Base-by-base conservation (phyloP, 92 coral and sea anemone species). In the Metridium senile region DNA sequence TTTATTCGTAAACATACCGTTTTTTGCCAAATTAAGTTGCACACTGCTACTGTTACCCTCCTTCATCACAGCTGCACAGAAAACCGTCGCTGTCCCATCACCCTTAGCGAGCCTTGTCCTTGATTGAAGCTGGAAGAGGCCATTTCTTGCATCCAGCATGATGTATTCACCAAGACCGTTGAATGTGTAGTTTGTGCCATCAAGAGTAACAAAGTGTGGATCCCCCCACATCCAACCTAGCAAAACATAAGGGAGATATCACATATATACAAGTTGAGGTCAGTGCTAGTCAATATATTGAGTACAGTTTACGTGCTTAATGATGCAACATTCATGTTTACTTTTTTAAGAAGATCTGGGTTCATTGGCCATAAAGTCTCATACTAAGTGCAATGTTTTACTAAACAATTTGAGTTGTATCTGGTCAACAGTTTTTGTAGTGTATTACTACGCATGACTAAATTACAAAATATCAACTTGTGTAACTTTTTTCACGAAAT, bases 131-230 rank as follows among this genome's bases (percentile, higher is more conserved):
- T 82, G 78, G 59, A 87, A 87, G 59, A 52, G 52, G 4, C 71
- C 62, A 19, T 74, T 70, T 29, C 61, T 62, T 26, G 76, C 75
- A 61, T 78, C 81, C 47, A 87, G 31, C 91, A 87, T 87, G 2
- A 75, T 70, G 43, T 59, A 87, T 56, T 87, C 91, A 11, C 91
- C 91, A 1, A 87, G 81, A 10, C 91, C 91, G 45, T 87, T 76
- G 61, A 62, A 74, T 16, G 81, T 76, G 72, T 76, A 76, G 81
- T 76, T 76, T 62, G 62, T 76, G 45, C 59, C 59, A 25, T 87
- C 91, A 31, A 87, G 77, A 1, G 85, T 87, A 10, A 87, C 82
- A 54, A 87, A 34, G 52, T 87, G 90, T 23, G 90, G 90, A 58
- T 86, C 90, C 0, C 90, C 90, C 82, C 82, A 81, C 28, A 71